Conservation (phyloP, 2,113 vertebrate species). For the Sigmodon hispidus region DNA sequence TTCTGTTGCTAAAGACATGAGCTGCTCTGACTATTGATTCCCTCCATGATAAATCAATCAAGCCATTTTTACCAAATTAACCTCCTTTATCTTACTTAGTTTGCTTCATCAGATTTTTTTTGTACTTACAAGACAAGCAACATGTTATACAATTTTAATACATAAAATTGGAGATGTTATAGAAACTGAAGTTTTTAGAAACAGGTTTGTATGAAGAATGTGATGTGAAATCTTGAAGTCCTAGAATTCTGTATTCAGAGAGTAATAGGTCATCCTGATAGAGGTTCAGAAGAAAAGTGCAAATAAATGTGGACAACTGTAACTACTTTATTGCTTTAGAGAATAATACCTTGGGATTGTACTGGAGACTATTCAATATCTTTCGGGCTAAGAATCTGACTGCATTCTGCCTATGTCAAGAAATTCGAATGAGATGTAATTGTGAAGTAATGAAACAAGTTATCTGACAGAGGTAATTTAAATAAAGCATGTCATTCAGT, state of each 20-base stretch:
- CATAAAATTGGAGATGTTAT: background rate
- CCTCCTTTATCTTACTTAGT: background rate
- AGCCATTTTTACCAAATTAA: background rate
- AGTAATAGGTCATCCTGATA: background rate
- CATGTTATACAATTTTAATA: background rate
- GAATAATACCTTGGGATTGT: background rate
- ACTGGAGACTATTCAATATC: no score
- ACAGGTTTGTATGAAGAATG: background rate
- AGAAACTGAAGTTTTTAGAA: background rate
- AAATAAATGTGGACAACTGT: background rate
- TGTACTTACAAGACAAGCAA: background rate
- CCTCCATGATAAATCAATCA: background rate
- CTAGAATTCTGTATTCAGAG: background rate
- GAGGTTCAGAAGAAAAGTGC: background rate
- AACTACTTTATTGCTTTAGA: background rate
- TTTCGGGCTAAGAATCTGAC: background rate
- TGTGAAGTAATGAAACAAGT: background rate
- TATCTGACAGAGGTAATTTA: background rate
- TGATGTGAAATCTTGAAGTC: background rate
- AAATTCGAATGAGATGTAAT: background rate
- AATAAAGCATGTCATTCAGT: background rate
- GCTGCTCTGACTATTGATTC: background rate
- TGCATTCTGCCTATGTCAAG: background rate
- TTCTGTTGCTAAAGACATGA: background rate
- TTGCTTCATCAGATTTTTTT: background rate